These are phyloP conservation scores for Drosophila grimshawi DNA, from an alignment of 1,140 invertebrate species.

Conservation along the genomic window DNA sequence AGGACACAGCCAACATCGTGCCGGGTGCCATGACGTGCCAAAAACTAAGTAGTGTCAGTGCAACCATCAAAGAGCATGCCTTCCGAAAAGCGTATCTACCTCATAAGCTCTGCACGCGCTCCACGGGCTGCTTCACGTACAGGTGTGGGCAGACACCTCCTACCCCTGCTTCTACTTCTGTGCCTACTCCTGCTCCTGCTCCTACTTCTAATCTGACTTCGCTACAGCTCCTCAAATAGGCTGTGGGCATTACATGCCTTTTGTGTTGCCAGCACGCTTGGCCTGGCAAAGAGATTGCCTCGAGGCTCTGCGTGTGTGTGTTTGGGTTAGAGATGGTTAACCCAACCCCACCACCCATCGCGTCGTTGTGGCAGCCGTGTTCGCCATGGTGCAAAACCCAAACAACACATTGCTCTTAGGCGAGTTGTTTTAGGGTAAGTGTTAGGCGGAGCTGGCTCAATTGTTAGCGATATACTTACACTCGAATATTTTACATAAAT, in stretches of 20 bases:
- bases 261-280: conserved; percentile 59
- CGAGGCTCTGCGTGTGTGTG: conserved; percentile 19
- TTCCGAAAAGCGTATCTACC: conserved; percentile 17
- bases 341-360: conserved; percentile 12
- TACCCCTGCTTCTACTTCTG: background rate
- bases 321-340: conserved; percentile 24
- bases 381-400: conserved; percentile 43
- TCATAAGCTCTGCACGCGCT: conserved; percentile 20
- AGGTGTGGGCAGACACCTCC: conserved; percentile 48
- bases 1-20: conserved; percentile 66
- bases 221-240: conserved; percentile 57
- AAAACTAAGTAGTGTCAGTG: conserved; percentile 80
- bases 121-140: conserved; percentile 37
- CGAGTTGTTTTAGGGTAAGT: conserved; percentile 77
- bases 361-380: background rate
- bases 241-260: conserved; percentile 82
- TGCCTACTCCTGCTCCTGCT: background rate
- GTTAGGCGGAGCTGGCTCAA: conserved; percentile 67
- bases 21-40: conserved; percentile 66
- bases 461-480: conserved; percentile 43
- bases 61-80: conserved; percentile 74
- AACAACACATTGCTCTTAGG: conserved; percentile 81
- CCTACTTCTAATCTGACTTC: background rate
- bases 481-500: conserved; percentile 53
- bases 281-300: conserved; percentile 66